phyloP scores from a whole-genome alignment of 2,888 invertebrate species.

The Spisula subtruncata region DNA sequence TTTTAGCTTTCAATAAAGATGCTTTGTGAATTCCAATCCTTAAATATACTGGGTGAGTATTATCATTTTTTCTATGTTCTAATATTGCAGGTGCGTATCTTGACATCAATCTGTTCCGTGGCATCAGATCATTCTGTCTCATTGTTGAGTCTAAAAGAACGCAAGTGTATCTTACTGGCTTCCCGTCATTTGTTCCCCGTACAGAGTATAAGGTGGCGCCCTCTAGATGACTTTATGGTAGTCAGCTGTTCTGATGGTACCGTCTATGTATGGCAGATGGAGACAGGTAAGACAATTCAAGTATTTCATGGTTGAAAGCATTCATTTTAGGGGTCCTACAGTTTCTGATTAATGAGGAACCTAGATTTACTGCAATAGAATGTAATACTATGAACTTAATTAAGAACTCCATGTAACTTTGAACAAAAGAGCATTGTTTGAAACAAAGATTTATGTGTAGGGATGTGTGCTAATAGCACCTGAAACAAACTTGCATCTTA shows the following conservation, averaged over 20 bases:
- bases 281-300: conserved; percentile 91
- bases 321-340: too few relatives aligned
- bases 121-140: conserved; percentile 99
- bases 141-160: conserved; percentile 95
- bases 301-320: too few relatives aligned
- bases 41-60: background rate
- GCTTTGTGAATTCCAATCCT: too few relatives aligned
- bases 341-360: too few relatives aligned
- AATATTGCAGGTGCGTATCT: conserved; percentile 92
- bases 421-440: too few relatives aligned
- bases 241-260: conserved; percentile 99
- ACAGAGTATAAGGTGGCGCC: conserved; percentile 97
- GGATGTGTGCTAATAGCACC: too few relatives aligned
- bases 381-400: too few relatives aligned
- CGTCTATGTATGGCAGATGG: conserved; percentile 99
- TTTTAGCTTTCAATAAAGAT: too few relatives aligned
- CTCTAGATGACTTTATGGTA: conserved; percentile 98
- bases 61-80: background rate
- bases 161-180: conserved; percentile 97
- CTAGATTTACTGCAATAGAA: too few relatives aligned
- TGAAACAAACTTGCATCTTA: too few relatives aligned
- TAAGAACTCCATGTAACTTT: too few relatives aligned
- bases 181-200: conserved; percentile 98
- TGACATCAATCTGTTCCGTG: conserved; percentile 98
- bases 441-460: too few relatives aligned